Conservation (phyloP, 2,888 invertebrate genomes). For the Aphrophora alni region DNA sequence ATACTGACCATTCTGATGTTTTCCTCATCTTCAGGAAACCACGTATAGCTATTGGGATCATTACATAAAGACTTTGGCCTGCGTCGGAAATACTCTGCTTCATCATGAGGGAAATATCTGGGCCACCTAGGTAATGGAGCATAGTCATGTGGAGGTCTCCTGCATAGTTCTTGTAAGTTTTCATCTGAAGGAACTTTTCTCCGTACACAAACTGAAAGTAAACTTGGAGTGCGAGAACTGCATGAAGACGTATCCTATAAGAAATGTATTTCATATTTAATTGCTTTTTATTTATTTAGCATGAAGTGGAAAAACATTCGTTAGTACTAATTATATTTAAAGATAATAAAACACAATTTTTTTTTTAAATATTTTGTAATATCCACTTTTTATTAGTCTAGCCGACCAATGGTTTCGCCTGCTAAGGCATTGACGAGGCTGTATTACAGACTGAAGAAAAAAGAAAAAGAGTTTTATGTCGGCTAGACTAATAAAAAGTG, state of each 20-base stretch:
- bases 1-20: constrained; percentile 68
- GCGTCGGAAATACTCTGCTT: constrained; percentile 81
- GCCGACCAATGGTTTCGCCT: no score
- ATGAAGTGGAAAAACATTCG: no score
- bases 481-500: no score
- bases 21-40: constrained; percentile 80
- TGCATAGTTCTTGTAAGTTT: constrained; percentile 69
- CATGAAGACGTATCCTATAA: constrained; percentile 58
- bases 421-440: no score
- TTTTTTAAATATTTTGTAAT: no score
- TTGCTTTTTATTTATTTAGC: no score
- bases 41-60: constrained; percentile 77
- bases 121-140: constrained; percentile 82
- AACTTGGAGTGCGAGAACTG: constrained; percentile 72
- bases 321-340: no score
- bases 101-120: constrained; percentile 64
- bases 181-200: constrained; percentile 88
- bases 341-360: no score
- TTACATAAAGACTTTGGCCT: constrained; percentile 77
- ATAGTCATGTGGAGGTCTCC: constrained; percentile 64
- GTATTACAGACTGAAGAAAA: no score
- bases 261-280: background rate
- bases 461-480: no score
- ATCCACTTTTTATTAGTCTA: no score
- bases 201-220: constrained; percentile 86